Base-by-base conservation (phyloP, 1,140 invertebrate species). In the Sinonovacula constricta region DNA sequence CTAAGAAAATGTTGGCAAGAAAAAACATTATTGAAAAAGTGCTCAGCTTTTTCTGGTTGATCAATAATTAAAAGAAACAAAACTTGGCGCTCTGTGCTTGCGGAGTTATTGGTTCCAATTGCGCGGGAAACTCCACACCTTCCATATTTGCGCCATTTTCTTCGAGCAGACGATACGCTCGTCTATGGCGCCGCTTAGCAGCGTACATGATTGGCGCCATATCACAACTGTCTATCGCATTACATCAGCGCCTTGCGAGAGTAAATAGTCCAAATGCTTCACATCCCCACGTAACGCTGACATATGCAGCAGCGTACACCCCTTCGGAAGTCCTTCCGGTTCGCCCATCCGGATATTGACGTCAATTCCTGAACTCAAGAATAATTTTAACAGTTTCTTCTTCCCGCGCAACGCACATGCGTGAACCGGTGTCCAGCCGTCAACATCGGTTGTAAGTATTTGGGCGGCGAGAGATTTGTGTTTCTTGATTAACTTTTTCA, bases 351-450 rank as follows among this genome's bases (percentile, higher is more conserved):
- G 65, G 12, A 66, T 36, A 69, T 87, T 85, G 7, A 85, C 68
- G 65, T 84, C 82, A n/a, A 86, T 71, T 34, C 81, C 83, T 14
- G 83, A 68, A 65, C 77, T 69, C n/a, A 87, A 66, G 77, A 87
- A 84, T 2, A 80, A 53, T 79, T 87, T 87, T 39, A 87, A 69
- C 18, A 86, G 56, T 36, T 85, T 85, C 49, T 83, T 85, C 14
- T 82, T 82, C 7, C 85, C 86, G 33, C 81, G 70, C 24, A 86
- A 65, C 10, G 81, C 80, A 74, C 85, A 86, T 56, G 86, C 86
- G 70, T 87, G 86, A 22, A 86, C 36, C n/a, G 85, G 86, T 15
- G 85, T 87, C 86, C 86, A 87, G n/a, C 86, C 86, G 15, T 84
- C 86, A 3, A 87, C 63, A 59, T 86, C 77, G 3, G 76, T 75